phyloP scores from a whole-genome alignment of 2,888 invertebrate genomes.

The Resseliella maxima region DNA sequence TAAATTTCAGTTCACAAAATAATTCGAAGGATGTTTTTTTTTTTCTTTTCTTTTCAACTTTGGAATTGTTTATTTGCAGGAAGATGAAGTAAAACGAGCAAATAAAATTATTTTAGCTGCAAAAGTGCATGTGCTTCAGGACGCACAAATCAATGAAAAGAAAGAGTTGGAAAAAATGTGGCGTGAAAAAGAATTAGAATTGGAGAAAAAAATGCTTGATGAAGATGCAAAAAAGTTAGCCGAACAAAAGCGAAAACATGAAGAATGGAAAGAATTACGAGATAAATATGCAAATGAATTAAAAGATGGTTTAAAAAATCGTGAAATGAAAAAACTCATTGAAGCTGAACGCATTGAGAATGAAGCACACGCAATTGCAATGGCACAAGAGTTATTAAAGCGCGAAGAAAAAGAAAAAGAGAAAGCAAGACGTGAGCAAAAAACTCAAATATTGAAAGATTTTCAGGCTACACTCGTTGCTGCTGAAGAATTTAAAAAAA shows the following conservation, averaged over 20 bases:
- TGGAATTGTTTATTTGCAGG: conserved; percentile 64
- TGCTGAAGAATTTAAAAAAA: conserved; percentile 64
- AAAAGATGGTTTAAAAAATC: conserved; percentile 64
- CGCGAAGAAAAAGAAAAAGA: conserved; percentile 64
- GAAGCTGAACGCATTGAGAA: conserved; percentile 66
- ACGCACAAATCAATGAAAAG: conserved; percentile 82
- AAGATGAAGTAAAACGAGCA: conserved; percentile 77
- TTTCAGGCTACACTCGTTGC: conserved; percentile 64
- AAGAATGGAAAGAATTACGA: conserved; percentile 62
- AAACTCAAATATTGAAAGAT: conserved; percentile 64
- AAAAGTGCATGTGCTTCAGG: conserved; percentile 86
- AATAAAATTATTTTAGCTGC: conserved; percentile 84
- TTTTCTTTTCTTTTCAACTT: neutral
- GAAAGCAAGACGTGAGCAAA: conserved; percentile 62
- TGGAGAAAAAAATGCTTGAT: conserved; percentile 65
- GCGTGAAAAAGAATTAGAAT: conserved; percentile 64
- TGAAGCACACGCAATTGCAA: conserved; percentile 64
- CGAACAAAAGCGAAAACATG: conserved; percentile 64
- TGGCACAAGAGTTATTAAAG: conserved; percentile 63
- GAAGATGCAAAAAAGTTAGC: conserved; percentile 63
- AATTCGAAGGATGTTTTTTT: neutral
- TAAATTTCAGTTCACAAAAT: conserved; percentile 58
- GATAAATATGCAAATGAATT: conserved; percentile 65
- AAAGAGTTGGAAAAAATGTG: conserved; percentile 63
- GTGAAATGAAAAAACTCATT: conserved; percentile 64